Evolutionary conservation across 2,888 invertebrate species (phyloP).

Genomic region (Drosophila greeni): DNA sequence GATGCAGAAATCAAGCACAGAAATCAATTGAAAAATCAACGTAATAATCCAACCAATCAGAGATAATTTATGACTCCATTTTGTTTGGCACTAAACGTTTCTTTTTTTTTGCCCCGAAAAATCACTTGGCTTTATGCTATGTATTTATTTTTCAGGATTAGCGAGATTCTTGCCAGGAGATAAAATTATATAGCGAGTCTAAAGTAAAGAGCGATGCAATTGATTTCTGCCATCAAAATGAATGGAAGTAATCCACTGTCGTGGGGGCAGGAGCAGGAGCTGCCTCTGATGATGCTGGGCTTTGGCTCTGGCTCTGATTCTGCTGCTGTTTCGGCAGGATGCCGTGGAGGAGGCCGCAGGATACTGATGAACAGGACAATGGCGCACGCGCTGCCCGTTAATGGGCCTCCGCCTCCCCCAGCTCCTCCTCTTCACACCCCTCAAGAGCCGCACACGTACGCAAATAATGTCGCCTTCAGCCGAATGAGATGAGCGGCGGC

Average conservation of each 20-base stretch:
- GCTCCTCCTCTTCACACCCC: constrained; percentile 12
- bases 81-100: constrained; percentile 8
- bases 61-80: constrained; percentile 14
- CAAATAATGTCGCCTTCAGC: constrained; percentile 55
- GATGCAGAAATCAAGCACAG: not conserved
- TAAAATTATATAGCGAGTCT: constrained; percentile 22
- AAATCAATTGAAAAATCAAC: constrained; percentile 17
- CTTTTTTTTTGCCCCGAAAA: not conserved
- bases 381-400: constrained; percentile 53
- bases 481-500: constrained; percentile 29
- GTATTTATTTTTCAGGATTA: constrained; percentile 28
- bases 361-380: constrained; percentile 35
- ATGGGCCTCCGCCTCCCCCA: constrained; percentile 34
- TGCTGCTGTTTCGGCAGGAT: not conserved
- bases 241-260: constrained; percentile 37
- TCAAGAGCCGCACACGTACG: constrained; percentile 48
- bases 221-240: constrained; percentile 38
- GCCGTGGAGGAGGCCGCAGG: constrained; percentile 6
- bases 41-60: constrained; percentile 23
- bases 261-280: too few relatives aligned
- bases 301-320: not conserved
- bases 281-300: too few relatives aligned
- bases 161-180: constrained; percentile 11
- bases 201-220: constrained; percentile 27
- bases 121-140: constrained; percentile 16